Base-by-base conservation (phyloP, 2,797 vertebrate species). In the Chaenodraco wilsoni region DNA sequence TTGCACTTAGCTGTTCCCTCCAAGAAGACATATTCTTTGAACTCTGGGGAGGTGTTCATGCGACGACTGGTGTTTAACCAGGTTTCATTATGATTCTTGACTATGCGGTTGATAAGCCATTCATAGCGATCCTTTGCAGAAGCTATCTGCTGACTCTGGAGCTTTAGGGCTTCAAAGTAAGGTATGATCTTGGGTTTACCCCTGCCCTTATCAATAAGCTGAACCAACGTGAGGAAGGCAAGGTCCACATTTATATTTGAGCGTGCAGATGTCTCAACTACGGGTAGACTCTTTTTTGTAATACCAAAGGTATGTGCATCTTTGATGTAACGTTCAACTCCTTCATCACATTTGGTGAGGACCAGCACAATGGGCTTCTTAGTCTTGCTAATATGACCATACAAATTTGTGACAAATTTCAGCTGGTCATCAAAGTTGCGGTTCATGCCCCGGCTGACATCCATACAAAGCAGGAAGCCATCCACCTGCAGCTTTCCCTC, bases 381-480 rank as follows among this genome's bases (percentile, higher is more conserved):
- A 0, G 97, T 98, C 83, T 99, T 99, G 27, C 95, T 96, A 9
- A 99, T 88, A 49, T 99, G 98, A 88, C 96, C 95, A 76, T 98
- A 98, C n/a, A 99, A 93, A 67, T 97, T 98, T 4, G 95, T 95
- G 21, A 99, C 88, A 67, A 99, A 99, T 73, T 98, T 99, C 76
- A 99, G 96, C 90, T 99, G 98, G 78, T 99, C 98, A 23, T 99
- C 98, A 74, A 99, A 99, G 90, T 96, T 99, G 66, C 98, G 93
- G 88, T 99, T 99, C 98, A 99, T 99, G n/a, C 98, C 98, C 46
- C 98, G 89, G 91, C 97, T 99, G 17, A 99, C 98, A 10, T 99
- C 98, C 0, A 99, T 91, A 54, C 97, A 98, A 0, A 99, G 95
- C 15, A 99, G 92, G 79, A 97, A 99, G 19, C 98, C 98, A 16